These are phyloP conservation scores for Leptonema lineaticorne DNA, from an alignment of 1,140 invertebrate species.

Conservation along the genomic window DNA sequence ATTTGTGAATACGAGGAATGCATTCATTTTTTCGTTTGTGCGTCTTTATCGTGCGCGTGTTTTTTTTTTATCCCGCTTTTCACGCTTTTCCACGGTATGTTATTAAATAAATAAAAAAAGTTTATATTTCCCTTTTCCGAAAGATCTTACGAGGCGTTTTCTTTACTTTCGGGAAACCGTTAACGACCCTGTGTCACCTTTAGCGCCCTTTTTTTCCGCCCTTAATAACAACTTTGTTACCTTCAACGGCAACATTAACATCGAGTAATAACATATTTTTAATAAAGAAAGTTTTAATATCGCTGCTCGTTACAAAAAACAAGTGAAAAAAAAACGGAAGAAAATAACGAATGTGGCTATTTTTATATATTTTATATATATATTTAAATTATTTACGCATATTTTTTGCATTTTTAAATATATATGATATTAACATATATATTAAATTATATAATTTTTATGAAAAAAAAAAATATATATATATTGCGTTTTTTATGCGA, in stretches of 20 bases:
- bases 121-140: too few species aligned
- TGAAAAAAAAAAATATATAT: neutral
- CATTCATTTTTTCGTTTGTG: too few species aligned
- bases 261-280: conserved; percentile 15
- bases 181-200: neutral
- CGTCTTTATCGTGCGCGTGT: too few species aligned
- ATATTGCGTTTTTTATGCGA: too few species aligned
- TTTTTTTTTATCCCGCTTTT: too few species aligned
- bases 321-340: neutral
- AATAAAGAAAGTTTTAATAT: conserved; percentile 14
- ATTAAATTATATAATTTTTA: neutral
- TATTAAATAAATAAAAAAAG: too few species aligned
- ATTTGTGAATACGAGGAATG: too few species aligned
- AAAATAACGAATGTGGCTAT: neutral
- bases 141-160: too few species aligned
- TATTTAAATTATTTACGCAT: too few species aligned
- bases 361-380: too few species aligned
- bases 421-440: neutral
- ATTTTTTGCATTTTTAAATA: neutral
- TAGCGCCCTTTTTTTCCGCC: neutral
- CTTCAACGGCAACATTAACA: neutral
- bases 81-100: too few species aligned
- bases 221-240: neutral
- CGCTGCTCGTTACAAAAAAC: neutral
- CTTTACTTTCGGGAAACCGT: conserved; percentile 6